Percentiles rank a stretch among this genome's conserved stretches.
phyloP scores from a whole-genome alignment of 2,113 vertebrate species.

The Fregata magnificens region DNA sequence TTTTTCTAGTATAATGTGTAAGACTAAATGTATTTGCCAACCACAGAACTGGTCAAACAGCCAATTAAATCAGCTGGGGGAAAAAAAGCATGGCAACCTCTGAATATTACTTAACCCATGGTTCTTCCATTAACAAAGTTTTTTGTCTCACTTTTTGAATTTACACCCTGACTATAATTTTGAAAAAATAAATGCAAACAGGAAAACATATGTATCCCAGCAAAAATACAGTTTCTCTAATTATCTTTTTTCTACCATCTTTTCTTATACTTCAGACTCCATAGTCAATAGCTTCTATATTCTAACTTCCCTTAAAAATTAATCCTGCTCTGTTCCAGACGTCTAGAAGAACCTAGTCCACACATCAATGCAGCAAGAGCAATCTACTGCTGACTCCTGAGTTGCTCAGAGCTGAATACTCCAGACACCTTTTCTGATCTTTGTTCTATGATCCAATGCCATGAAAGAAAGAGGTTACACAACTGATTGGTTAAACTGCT shows the following conservation, averaged over 20 bases:
- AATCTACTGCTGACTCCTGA: background rate
- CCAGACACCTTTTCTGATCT: background rate
- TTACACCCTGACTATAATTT: background rate
- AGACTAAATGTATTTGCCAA: background rate
- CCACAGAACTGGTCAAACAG: background rate
- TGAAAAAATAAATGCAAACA: background rate
- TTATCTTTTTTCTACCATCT: background rate
- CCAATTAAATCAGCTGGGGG: background rate
- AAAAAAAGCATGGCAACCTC: background rate
- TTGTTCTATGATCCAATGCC: background rate
- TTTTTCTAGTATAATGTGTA: background rate
- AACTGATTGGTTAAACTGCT: fast-evolving
- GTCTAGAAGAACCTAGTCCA: background rate
- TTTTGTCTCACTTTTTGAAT: background rate
- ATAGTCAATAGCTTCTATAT: background rate
- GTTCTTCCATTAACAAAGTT: background rate
- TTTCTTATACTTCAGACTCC: background rate
- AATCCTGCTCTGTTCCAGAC: background rate
- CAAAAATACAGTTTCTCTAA: background rate
- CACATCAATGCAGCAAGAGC: background rate
- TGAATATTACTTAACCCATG: background rate
- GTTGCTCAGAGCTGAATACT: background rate
- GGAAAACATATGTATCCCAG: background rate
- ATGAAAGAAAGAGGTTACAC: background rate
- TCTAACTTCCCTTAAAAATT: background rate